Evolutionary conservation across 2,888 invertebrate species (phyloP).

Genomic region (Trilocha varians): DNA sequence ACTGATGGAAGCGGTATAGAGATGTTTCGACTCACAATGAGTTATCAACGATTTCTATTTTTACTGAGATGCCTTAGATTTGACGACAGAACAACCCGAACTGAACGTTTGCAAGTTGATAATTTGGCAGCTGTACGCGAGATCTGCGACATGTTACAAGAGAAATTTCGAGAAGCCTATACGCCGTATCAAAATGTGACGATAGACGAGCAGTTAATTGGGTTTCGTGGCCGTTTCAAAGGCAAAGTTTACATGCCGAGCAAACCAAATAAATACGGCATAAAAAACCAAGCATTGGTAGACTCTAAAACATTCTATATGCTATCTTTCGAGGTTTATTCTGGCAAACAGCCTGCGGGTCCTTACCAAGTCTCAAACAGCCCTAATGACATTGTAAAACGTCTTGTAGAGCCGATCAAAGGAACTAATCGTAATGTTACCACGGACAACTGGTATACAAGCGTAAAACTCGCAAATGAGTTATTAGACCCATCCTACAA

Average conservation of each 20-base stretch:
- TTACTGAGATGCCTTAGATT: conserved; percentile 11
- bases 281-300: conserved; percentile 8
- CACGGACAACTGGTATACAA: conserved; percentile 10
- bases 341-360: conserved; percentile 11
- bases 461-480: conserved; percentile 9
- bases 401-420: conserved; percentile 8
- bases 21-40: conserved; percentile 11
- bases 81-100: conserved; percentile 7
- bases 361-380: conserved; percentile 7
- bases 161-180: conserved; percentile 8
- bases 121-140: conserved; percentile 12
- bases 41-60: conserved; percentile 9
- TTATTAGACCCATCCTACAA: conserved; percentile 8
- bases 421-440: conserved; percentile 7
- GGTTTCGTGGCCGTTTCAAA: conserved; percentile 11
- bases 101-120: conserved; percentile 10
- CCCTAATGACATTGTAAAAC: conserved; percentile 11
- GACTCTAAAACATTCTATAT: conserved; percentile 8
- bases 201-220: conserved; percentile 7
- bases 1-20: conserved; percentile 16
- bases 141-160: conserved; percentile 6
- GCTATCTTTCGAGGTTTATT: conserved; percentile 8
- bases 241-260: conserved; percentile 12
- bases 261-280: conserved; percentile 12
- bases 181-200: conserved; percentile 5